Percentiles rank a stretch among this genome's conserved stretches.
phyloP scores from a whole-genome alignment of 2,797 vertebrate species.

The Sebastes reedi region DNA sequence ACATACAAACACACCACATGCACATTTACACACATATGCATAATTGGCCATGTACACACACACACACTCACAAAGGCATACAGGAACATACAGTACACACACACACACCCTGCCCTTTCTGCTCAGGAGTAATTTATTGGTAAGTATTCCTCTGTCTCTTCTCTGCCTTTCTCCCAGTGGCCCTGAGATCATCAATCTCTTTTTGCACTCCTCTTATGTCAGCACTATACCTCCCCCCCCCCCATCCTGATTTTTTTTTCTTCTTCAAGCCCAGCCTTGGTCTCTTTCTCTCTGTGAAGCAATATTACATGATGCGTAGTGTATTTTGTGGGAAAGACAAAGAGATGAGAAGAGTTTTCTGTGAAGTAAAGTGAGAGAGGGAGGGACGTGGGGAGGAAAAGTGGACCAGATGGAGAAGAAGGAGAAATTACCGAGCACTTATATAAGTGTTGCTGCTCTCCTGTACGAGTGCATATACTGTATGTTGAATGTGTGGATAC shows the following conservation, averaged over 20 bases:
- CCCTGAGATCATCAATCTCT: constrained; percentile 82
- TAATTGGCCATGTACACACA: constrained; percentile 8
- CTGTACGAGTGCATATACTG: not conserved
- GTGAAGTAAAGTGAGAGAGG: not conserved
- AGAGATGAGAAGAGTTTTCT: constrained; percentile 15
- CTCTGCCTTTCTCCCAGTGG: constrained; percentile 73
- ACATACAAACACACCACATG: not conserved
- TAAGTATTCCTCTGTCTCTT: constrained; percentile 73
- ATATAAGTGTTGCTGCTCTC: not conserved
- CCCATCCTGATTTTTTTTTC: not conserved
- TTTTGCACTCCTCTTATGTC: constrained; percentile 78
- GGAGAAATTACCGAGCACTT: not conserved
- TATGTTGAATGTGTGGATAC: not conserved
- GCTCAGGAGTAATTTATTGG: constrained; percentile 71
- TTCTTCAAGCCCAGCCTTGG: constrained; percentile 21
- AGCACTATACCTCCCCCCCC: constrained; percentile 65
- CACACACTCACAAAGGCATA: not conserved
- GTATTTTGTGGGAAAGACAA: constrained; percentile 31
- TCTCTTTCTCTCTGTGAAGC: constrained; percentile 42
- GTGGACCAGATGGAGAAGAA: not conserved
- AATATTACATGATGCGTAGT: constrained; percentile 30
- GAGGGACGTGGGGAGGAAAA: not conserved
- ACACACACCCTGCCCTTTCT: constrained; percentile 55
- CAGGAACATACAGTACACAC: not conserved
- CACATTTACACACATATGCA: not conserved